Evolutionary conservation across 2,797 vertebrate species (phyloP).

Genomic region (Cossypha caffra): DNA sequence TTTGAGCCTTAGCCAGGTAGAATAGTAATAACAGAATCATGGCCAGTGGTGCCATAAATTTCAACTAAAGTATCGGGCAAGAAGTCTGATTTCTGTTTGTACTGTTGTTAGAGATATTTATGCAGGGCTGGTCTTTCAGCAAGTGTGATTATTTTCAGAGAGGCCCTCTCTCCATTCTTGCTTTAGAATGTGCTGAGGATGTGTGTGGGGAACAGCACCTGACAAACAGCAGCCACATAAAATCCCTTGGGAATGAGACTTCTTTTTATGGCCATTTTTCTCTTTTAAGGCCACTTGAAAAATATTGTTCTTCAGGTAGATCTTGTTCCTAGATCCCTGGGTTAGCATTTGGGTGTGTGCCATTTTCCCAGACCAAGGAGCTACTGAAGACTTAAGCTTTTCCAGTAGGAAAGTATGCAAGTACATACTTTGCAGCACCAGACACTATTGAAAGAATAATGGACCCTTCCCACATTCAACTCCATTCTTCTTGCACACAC

Average conservation of each 20-base stretch:
- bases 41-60: conserved; percentile 51
- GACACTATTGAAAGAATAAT: conserved; percentile 73
- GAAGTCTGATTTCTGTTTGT: conserved; percentile 58
- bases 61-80: background rate
- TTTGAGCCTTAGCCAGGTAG: conserved; percentile 58
- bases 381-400: conserved; percentile 64
- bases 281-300: conserved; percentile 63
- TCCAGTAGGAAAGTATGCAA: conserved; percentile 58
- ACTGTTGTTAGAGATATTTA: conserved; percentile 57
- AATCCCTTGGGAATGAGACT: conserved; percentile 41
- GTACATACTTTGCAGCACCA: conserved; percentile 56
- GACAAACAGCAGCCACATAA: conserved; percentile 38
- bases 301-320: conserved; percentile 69
- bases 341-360: conserved; percentile 59
- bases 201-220: background rate
- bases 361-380: conserved; percentile 65
- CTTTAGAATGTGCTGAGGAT: conserved; percentile 41
- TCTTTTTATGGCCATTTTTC: conserved; percentile 49
- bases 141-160: conserved; percentile 70
- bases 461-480: conserved; percentile 59
- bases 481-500: conserved; percentile 39
- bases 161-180: conserved; percentile 50
- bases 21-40: conserved; percentile 49
- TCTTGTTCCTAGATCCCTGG: conserved; percentile 36
- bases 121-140: conserved; percentile 64